Evolutionary conservation across 1,140 invertebrate species (phyloP).

Genomic region (Sitodiplosis mosellana): DNA sequence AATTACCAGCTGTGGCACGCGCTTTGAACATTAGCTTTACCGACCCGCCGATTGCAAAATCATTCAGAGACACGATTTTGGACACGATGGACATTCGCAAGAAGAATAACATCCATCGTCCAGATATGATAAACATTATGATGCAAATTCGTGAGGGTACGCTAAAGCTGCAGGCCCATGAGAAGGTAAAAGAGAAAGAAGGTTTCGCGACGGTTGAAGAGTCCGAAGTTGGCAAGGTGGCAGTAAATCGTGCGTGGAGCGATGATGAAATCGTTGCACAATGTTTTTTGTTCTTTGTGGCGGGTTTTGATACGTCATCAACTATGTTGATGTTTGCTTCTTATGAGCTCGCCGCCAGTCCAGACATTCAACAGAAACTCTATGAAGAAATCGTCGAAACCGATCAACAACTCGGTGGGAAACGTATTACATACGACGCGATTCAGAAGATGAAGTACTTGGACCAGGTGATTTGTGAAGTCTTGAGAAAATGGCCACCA

Average conservation of each 20-base stretch:
- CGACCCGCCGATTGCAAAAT: constrained; percentile 23
- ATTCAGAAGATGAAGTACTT: constrained; percentile 23
- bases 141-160: constrained; percentile 19
- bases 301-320: constrained; percentile 21
- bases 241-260: constrained; percentile 3
- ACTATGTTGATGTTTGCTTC: constrained; percentile 11
- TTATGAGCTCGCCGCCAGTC: constrained; percentile 15
- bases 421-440: constrained; percentile 15
- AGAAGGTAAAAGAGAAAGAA: background rate
- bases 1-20: constrained; percentile 6
- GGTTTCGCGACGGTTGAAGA: constrained; percentile 3
- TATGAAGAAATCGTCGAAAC: constrained; percentile 16
- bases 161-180: constrained; percentile 4
- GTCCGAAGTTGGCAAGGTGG: constrained; percentile 1
- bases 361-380: constrained; percentile 20
- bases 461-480: constrained; percentile 27
- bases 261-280: constrained; percentile 19
- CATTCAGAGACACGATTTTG: constrained; percentile 30
- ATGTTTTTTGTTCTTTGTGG: constrained; percentile 23
- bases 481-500: constrained; percentile 35
- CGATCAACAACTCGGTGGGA: constrained; percentile 6
- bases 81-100: constrained; percentile 31
- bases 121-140: constrained; percentile 28
- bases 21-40: constrained; percentile 20
- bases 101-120: constrained; percentile 20